Evolutionary conservation across 1,140 invertebrate species (phyloP).

Genomic region (Dryas iulia): DNA sequence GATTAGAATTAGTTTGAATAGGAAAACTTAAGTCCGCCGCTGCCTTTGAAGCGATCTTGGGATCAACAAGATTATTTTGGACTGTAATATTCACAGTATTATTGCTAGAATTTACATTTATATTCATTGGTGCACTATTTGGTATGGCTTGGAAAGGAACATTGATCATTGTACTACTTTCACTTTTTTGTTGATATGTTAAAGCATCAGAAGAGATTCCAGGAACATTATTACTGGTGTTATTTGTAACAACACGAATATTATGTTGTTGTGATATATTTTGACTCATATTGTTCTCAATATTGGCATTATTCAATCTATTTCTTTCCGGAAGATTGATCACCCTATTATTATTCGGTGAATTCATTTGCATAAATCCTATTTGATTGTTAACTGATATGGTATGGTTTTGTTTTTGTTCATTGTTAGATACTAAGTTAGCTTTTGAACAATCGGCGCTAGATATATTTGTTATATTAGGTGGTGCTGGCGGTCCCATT

Average conservation of each 20-base stretch:
- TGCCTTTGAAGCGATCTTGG: constrained; percentile 73
- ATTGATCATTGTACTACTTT: constrained; percentile 72
- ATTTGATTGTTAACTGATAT: constrained; percentile 74
- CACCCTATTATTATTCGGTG: constrained; percentile 69
- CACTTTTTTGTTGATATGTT: constrained; percentile 66
- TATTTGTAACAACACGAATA: constrained; percentile 72
- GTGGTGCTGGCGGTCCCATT: constrained; percentile 52
- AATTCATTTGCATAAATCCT: constrained; percentile 76
- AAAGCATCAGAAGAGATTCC: constrained; percentile 57
- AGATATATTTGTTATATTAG: constrained; percentile 53
- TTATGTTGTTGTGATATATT: constrained; percentile 73
- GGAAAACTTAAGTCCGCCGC: constrained; percentile 69
- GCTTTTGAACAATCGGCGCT: constrained; percentile 70
- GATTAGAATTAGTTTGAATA: constrained; percentile 58
- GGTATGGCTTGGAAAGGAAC: constrained; percentile 75
- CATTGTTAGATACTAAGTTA: constrained; percentile 57
- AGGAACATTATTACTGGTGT: constrained; percentile 54
- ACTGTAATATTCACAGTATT: constrained; percentile 76
- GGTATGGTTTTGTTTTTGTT: constrained; percentile 63
- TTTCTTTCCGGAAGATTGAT: constrained; percentile 75
- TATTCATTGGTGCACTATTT: constrained; percentile 76
- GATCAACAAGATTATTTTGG: constrained; percentile 74
- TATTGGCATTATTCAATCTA: constrained; percentile 58
- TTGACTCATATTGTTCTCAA: constrained; percentile 63
- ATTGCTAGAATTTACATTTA: constrained; percentile 75